Percentiles rank a stretch among this genome's conserved stretches.
phyloP scores from a whole-genome alignment of 2,113 vertebrate species.

The Stegastes partitus region DNA sequence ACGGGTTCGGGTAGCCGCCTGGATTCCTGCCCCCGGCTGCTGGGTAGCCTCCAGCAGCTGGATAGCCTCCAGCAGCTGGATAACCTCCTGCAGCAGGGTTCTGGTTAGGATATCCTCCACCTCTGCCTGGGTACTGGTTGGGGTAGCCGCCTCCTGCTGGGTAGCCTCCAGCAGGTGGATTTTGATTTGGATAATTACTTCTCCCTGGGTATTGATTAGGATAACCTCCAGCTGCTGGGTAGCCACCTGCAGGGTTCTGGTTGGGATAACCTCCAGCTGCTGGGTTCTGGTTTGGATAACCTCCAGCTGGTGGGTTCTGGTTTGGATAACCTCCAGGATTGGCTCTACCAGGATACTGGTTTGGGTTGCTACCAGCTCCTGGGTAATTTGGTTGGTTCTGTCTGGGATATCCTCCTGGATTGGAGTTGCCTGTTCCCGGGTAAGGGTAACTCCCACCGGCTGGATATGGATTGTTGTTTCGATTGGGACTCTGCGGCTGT shows the following conservation, averaged over 20 bases:
- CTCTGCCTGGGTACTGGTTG: slow-evolving; percentile 27
- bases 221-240: slow-evolving; percentile 59
- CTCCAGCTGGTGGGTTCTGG: slow-evolving; percentile 70
- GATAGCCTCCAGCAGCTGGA: slow-evolving; percentile 43
- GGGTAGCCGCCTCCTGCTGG: slow-evolving; percentile 29
- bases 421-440: slow-evolving; percentile 62
- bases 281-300: slow-evolving; percentile 64
- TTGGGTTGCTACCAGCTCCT: slow-evolving; percentile 61
- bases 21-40: slow-evolving; percentile 32
- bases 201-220: slow-evolving; percentile 67
- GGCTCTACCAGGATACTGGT: slow-evolving; percentile 66
- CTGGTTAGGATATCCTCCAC: slow-evolving; percentile 50
- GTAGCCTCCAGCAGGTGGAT: slow-evolving; percentile 46
- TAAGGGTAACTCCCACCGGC: slow-evolving; percentile 74
- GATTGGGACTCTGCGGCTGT: slow-evolving; percentile 68
- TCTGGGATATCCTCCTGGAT: slow-evolving; percentile 61
- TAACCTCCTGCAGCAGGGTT: slow-evolving; percentile 43
- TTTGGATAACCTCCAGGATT: slow-evolving; percentile 74
- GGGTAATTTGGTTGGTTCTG: slow-evolving; percentile 67
- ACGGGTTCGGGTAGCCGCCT: slow-evolving; percentile 53
- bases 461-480: slow-evolving; percentile 75
- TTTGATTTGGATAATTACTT: slow-evolving; percentile 56
- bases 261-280: slow-evolving; percentile 38
- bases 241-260: slow-evolving; percentile 52
- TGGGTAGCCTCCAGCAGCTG: slow-evolving; percentile 35